Evolutionary conservation across 2,888 invertebrate genomes (phyloP).

Genomic region (Pogonocherus hispidulus): DNA sequence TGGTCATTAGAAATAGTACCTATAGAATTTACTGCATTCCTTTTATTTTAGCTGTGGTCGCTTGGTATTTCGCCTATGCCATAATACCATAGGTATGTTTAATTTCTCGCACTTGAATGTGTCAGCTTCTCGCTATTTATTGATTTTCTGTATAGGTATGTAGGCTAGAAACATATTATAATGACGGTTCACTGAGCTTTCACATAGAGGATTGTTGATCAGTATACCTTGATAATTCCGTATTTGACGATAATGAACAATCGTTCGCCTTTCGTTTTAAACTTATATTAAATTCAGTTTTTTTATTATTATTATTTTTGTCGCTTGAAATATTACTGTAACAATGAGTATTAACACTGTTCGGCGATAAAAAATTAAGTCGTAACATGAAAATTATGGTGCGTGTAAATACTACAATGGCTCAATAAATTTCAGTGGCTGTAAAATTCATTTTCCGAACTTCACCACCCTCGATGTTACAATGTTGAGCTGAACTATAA

Average conservation of each 20-base stretch:
- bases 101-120: constrained; percentile 27
- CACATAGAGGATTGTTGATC: background rate
- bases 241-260: background rate
- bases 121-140: constrained; percentile 25
- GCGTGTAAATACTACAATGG: background rate
- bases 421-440: background rate
- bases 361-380: too few relatives aligned
- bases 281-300: background rate
- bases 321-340: too few relatives aligned
- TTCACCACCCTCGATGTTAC: background rate
- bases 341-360: too few relatives aligned
- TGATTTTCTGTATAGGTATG: constrained; percentile 15
- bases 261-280: background rate
- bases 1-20: too few relatives aligned
- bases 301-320: background rate
- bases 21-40: too few relatives aligned
- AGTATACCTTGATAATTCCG: background rate
- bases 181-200: constrained; percentile 17
- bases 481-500: background rate
- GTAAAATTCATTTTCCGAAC: background rate
- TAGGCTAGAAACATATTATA: constrained; percentile 28
- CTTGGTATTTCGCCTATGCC: background rate
- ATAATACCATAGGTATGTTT: constrained; percentile 9
- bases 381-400: background rate
- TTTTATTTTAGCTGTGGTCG: background rate